Base-by-base conservation (phyloP, 1,140 invertebrate genomes). In the Atta cephalotes region DNA sequence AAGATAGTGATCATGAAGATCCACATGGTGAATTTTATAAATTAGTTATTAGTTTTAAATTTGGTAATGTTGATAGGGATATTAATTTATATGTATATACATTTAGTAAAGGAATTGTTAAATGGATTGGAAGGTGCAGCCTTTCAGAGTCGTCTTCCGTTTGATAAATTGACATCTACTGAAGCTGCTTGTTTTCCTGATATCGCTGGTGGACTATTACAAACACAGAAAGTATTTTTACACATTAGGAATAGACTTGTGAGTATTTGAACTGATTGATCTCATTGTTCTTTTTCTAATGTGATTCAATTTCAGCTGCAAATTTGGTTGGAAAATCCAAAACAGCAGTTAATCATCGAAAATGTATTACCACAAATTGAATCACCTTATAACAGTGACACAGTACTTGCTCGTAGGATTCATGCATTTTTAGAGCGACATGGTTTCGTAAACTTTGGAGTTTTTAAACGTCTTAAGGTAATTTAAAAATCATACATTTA, bases 371-470 rank as follows among this genome's bases (percentile, higher is more conserved):
- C 97, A 28, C 97, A 97, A 91, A 97, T 99, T 92, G 98, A 99
- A 95, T 95, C 97, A 18, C 98, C 98, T 0, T 99, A 98, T 92
- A 99, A 99, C 94, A 98, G 98, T 94, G 98, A 99, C 95, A 96
- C 96, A 35, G 96, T 97, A 9, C 94, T 99, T 1, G 96, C 99
- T 4, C 96, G 97, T 92, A 96, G 99, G 90, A 97, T 99, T 72
- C 98, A 99, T 96, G 97, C 98, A 1, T 99, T 98, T 94, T 95
- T 99, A 10, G 98, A 99, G 92, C 96, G 99, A 84, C 98, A 99
- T 95, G 99, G 99, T 9, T 99, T 98, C 91, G 99, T 99, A 70
- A 99, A 99, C 95, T 99, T 99, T 96, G 99, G 99, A 0, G 97
- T 99, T 31, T 99, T 98, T 94, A 98, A 99, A 94, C 96, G 98